phyloP scores from a whole-genome alignment of 2,888 invertebrate species.

The Xestia c-nigrum region DNA sequence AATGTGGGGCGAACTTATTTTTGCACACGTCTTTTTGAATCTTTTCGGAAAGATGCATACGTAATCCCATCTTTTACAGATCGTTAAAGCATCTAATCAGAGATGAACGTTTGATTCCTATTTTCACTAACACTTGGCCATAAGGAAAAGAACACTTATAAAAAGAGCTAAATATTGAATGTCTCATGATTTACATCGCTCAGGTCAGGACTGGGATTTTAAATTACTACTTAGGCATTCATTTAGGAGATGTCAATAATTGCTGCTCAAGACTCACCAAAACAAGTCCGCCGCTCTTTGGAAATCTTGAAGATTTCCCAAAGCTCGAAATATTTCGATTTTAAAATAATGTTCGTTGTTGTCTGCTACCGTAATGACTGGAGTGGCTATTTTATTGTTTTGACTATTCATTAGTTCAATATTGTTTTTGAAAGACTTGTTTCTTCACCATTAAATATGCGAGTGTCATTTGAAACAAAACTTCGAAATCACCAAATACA shows the following conservation, averaged over 20 bases:
- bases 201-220: not conserved
- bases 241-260: not conserved
- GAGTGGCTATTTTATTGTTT: not conserved
- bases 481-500: constrained; percentile 6
- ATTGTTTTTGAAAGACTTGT: not conserved
- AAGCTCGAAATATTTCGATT: constrained; percentile 5
- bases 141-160: not conserved
- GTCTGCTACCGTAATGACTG: not conserved
- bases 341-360: not conserved
- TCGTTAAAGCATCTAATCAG: not conserved
- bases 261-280: not conserved
- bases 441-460: not conserved
- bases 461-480: not conserved
- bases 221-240: not conserved
- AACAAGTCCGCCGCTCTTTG: not conserved
- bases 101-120: not conserved
- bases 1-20: constrained; percentile 29
- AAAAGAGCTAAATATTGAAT: not conserved
- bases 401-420: not conserved
- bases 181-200: not conserved
- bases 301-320: constrained; percentile 17
- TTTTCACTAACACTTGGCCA: not conserved
- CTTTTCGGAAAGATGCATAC: not conserved
- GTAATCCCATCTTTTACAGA: not conserved
- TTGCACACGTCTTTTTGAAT: constrained; percentile 9